Evolutionary conservation across 2,888 invertebrate species (phyloP).

Genomic region (Leptopterna dolabrata): DNA sequence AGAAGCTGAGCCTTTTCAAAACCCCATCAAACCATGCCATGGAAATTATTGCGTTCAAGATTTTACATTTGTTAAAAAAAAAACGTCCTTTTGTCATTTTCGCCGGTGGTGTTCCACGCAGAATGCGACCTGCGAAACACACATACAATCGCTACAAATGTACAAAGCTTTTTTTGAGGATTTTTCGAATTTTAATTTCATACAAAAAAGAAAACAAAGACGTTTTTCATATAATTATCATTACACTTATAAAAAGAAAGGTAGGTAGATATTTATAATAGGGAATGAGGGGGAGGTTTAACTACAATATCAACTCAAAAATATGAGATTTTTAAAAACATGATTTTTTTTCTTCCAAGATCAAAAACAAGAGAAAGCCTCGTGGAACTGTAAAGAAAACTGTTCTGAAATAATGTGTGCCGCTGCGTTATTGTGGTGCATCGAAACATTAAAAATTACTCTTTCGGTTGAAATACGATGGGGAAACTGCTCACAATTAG

Average conservation of each 20-base stretch:
- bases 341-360: no score
- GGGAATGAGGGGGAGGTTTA: neutral
- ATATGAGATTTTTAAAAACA: no score
- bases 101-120: neutral
- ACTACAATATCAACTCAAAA: no score
- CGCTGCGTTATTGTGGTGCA: no score
- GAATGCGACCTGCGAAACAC: neutral
- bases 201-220: neutral
- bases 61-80: neutral
- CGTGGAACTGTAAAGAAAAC: no score
- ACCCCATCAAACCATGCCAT: neutral
- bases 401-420: no score
- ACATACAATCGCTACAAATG: slow-evolving; percentile 20
- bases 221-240: neutral
- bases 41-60: neutral
- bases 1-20: neutral
- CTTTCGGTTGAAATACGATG: no score
- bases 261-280: neutral
- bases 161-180: slow-evolving; percentile 17
- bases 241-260: neutral
- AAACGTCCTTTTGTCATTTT: neutral
- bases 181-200: neutral
- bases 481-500: no score
- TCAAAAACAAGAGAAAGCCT: no score
- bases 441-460: no score